Conservation (phyloP, 2,888 invertebrate genomes). For the Erebia aethiops region DNA sequence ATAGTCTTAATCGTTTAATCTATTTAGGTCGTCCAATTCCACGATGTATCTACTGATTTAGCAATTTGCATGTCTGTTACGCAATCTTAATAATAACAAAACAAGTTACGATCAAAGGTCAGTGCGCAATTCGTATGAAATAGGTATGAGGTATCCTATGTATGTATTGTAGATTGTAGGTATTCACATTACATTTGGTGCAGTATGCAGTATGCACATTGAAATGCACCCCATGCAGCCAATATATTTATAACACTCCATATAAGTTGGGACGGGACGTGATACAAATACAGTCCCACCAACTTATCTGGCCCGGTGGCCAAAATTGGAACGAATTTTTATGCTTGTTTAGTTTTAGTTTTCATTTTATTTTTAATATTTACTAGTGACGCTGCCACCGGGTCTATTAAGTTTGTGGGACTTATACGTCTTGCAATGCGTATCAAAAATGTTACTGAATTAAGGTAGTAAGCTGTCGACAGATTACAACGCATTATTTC, state of each 20-base stretch:
- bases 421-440: too few species aligned
- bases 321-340: too few species aligned
- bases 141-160: neutral
- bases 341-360: too few species aligned
- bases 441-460: too few species aligned
- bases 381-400: too few species aligned
- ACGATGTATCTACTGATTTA: neutral
- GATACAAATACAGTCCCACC: neutral
- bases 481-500: too few species aligned
- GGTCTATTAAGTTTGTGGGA: too few species aligned
- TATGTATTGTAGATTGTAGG: neutral
- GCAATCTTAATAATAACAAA: conserved; percentile 13
- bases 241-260: neutral
- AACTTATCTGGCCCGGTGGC: too few species aligned
- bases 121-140: conserved; percentile 7
- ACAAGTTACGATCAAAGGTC: conserved; percentile 17
- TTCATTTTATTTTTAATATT: too few species aligned
- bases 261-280: neutral
- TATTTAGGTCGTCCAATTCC: conserved; percentile 12
- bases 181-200: neutral
- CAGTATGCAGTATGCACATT: neutral
- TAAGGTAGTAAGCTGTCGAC: too few species aligned
- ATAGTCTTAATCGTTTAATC: conserved; percentile 11
- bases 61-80: conserved; percentile 10
- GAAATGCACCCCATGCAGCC: neutral